Base-by-base conservation (phyloP, 2,888 invertebrate species). In the Allygus modestus region DNA sequence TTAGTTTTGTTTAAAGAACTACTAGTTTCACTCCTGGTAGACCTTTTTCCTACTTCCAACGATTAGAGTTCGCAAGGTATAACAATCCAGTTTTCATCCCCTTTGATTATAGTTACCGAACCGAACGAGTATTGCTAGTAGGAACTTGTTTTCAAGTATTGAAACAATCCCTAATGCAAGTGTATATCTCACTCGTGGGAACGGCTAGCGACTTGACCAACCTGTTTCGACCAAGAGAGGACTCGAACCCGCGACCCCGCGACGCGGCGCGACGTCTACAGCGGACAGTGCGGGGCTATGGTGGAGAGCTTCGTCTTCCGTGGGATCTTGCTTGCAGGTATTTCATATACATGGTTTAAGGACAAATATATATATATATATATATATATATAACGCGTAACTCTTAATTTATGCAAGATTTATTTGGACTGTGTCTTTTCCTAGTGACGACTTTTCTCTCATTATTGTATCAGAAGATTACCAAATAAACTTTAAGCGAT, bases 41-140 rank as follows among this genome's bases (percentile, higher is more conserved):
- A n/a, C n/a, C n/a, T n/a, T n/a, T n/a, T 9, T 37, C 37, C 9
- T 9, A 37, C 37, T 37, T 15, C 46, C 46, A 46, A 15, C 46
- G 54, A 54, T 54, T 5, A 54, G 23, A 15, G 54, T 2, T 20
- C 46, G 46, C 46, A 17, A 46, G 54, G 5, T 23, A n/a, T n/a
- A 65, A 65, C 4, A 65, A 65, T 65, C 65, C 65, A 65, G 65
- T 65, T 65, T 65, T 28, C 15, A 65, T 37, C 58, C 65, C 65
- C 65, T 65, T 65, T 4, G 58, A 58, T 58, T 65, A 31, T 0
- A 28, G 65, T 28, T 9, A 28, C 28, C 31, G n/a, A 65, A 54
- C 54, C 23, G 28, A 17, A 31, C 65, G 1, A 65, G 65, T 65
- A 54, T 23, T 51, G 5, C 58, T 58, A 4, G 58, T 58, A 2